phyloP scores from a whole-genome alignment of 2,113 vertebrate species.

The Seriola aureovittata region DNA sequence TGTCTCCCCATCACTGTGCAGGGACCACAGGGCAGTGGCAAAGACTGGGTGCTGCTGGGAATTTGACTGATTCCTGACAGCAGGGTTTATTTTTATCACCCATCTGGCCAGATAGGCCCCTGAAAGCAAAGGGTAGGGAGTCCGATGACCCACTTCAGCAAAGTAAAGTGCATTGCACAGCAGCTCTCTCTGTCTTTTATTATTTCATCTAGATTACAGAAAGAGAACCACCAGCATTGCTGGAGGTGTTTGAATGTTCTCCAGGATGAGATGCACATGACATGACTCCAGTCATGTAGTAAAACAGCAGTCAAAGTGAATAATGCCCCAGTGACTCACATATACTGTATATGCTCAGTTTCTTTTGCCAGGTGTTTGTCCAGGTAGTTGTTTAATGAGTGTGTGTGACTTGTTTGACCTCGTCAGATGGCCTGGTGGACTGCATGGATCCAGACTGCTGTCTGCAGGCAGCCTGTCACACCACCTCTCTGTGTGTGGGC shows the following conservation, averaged over 20 bases:
- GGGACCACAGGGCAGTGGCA: conserved; percentile 58
- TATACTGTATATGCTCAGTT: not conserved
- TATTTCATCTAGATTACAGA: conserved; percentile 66
- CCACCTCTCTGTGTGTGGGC: conserved; percentile 91
- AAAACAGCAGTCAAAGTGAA: conserved; percentile 20
- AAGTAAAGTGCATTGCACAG: conserved; percentile 74
- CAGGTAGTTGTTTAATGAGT: conserved; percentile 45
- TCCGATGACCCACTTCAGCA: conserved; percentile 80
- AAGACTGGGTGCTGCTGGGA: conserved; percentile 68
- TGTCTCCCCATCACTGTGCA: conserved; percentile 64
- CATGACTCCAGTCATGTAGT: not conserved
- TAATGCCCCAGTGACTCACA: not conserved
- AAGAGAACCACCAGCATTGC: conserved; percentile 25
- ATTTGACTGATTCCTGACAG: conserved; percentile 81
- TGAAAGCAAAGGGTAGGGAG: conserved; percentile 73
- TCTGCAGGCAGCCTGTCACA: conserved; percentile 93
- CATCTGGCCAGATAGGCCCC: conserved; percentile 80
- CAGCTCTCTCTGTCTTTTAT: conserved; percentile 62
- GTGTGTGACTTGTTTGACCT: conserved; percentile 59
- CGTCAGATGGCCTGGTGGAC: conserved; percentile 93
- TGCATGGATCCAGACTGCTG: conserved; percentile 99
- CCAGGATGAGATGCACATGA: not conserved
- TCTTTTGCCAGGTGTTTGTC: conserved; percentile 59
- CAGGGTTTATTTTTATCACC: conserved; percentile 83
- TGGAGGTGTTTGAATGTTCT: conserved; percentile 25